Percentiles rank a stretch among this genome's conserved stretches.
Evolutionary conservation across 1,140 invertebrate species (phyloP).

Genomic region (Drosophila tsacasi): DNA sequence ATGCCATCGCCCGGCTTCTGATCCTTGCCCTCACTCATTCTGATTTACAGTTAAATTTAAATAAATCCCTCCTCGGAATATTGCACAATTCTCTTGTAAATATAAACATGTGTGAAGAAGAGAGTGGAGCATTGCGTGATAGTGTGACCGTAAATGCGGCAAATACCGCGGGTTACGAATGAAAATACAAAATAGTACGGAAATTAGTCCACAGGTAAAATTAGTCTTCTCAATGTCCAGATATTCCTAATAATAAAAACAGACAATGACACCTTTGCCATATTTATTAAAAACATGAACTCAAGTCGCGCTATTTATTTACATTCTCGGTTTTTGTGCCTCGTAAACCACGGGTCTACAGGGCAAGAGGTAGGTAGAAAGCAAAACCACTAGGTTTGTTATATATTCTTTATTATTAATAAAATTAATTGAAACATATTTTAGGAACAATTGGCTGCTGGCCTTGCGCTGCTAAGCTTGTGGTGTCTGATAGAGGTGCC

Average conservation of each 20-base stretch:
- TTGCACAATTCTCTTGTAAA: constrained; percentile 68
- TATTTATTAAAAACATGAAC: not conserved
- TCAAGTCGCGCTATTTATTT: constrained; percentile 6
- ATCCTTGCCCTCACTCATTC: constrained; percentile 50
- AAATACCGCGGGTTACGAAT: constrained; percentile 3
- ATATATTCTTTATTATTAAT: not conserved
- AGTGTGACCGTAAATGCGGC: constrained; percentile 7
- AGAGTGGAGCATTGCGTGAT: not conserved
- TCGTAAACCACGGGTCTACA: not conserved
- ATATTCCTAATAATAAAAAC: not conserved
- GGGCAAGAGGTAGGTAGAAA: not conserved
- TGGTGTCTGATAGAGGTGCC: too few relatives aligned
- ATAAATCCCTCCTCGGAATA: not conserved
- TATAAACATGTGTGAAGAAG: constrained; percentile 44
- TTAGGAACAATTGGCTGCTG: not conserved
- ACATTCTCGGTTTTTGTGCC: not conserved
- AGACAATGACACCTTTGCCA: not conserved
- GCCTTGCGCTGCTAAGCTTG: constrained; percentile 1
- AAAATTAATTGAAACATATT: not conserved
- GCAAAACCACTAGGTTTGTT: not conserved
- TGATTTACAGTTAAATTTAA: not conserved
- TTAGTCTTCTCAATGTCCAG: not conserved
- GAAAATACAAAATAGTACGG: not conserved
- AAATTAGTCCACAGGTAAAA: not conserved
- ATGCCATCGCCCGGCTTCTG: constrained; percentile 90